Evolutionary conservation across 2,797 vertebrate species (phyloP).

Genomic region (Alca torda): DNA sequence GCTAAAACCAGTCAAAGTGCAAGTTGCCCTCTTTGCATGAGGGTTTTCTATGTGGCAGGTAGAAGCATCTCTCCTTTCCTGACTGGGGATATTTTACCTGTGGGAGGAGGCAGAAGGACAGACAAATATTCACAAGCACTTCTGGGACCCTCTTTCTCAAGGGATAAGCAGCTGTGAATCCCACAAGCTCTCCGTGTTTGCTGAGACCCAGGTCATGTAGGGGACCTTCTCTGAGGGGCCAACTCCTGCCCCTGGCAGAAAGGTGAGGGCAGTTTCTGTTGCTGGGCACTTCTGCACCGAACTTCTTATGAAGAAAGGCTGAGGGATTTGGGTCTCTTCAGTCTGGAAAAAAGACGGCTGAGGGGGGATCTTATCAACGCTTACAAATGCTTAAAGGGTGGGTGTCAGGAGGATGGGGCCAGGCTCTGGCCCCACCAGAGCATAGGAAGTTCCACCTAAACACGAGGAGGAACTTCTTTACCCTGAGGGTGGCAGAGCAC

Average conservation of each 20-base stretch:
- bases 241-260: not conserved
- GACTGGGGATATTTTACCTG: rapidly evolving
- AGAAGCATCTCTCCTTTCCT: not conserved
- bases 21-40: no score
- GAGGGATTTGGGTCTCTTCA: no score
- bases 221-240: not conserved
- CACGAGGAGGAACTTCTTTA: no score
- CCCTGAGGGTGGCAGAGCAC: no score
- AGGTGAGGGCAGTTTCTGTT: not conserved
- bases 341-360: no score
- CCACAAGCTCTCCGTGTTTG: not conserved
- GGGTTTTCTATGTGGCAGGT: not conserved
- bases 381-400: no score
- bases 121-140: not conserved
- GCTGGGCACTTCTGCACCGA: not conserved
- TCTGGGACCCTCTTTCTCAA: not conserved
- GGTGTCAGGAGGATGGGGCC: no score
- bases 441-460: no score
- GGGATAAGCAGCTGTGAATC: not conserved
- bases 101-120: not conserved
- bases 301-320: no score
- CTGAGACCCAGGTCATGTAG: not conserved
- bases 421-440: no score
- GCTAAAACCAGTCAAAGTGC: not conserved
- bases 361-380: no score